Evolutionary conservation across 2,113 vertebrate genomes (phyloP).

Genomic region (Caranx ignobilis): DNA sequence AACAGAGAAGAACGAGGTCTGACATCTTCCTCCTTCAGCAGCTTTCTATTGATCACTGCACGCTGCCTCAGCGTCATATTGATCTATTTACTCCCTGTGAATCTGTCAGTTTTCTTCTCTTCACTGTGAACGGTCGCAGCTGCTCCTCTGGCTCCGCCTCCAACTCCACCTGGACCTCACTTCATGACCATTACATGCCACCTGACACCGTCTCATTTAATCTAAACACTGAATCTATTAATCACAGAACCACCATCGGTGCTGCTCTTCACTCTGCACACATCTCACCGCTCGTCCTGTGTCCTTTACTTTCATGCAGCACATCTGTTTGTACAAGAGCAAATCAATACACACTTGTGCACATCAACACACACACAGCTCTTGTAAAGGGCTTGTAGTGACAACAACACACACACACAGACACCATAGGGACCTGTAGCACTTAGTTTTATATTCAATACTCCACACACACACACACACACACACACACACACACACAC

Average conservation of each 20-base stretch:
- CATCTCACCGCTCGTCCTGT: not conserved
- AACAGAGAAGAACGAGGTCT: not conserved
- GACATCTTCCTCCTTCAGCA: not conserved
- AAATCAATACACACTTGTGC: not conserved
- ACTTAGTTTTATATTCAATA: constrained; percentile 32
- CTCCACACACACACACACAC: not conserved
- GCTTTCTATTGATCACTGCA: constrained; percentile 19
- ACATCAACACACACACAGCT: not conserved
- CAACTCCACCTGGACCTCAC: not conserved
- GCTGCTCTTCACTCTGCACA: not conserved
- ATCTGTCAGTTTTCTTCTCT: not conserved
- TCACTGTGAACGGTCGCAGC: constrained; percentile 12
- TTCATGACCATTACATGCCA: not conserved
- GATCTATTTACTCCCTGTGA: constrained; percentile 15
- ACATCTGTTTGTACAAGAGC: not conserved
- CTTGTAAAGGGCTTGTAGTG: not conserved
- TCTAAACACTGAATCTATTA: not conserved
- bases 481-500: too few relatives aligned
- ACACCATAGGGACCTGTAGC: constrained; percentile 13
- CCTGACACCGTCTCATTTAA: not conserved
- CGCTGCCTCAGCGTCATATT: constrained; percentile 4
- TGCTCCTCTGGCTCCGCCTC: not conserved
- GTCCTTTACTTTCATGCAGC: not conserved
- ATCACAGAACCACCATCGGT: not conserved
- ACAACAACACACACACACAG: not conserved